Evolutionary conservation across 2,113 vertebrate genomes (phyloP), one percentile per base, ranked within the genome.

Genomic region (Ictidomys tridecemlineatus): DNA sequence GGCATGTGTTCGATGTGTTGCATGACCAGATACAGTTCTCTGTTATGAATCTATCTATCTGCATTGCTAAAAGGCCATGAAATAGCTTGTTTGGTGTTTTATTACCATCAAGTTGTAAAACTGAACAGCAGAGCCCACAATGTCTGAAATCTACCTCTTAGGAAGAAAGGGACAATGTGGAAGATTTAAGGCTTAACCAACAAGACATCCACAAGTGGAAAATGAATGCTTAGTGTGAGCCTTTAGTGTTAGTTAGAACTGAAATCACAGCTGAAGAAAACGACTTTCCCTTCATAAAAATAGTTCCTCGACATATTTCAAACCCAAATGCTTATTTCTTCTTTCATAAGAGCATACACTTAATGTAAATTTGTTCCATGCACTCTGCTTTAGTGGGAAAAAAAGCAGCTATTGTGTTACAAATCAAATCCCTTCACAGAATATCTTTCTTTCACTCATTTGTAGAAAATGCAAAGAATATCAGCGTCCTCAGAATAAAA

Each of bases 51-150:
- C 95, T 98, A 97, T 98, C 94, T 93, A 98, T 93, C 97, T 93
- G 85, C 94, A 95, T 96, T 94, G 58, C 86, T 98, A 98, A 98
- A 98, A 98, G 95, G 93, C 96, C 90, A 97, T 97, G 94, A 98
- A 98, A 98, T 98, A 96, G 22, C 39, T 98, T 98, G 95, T 96
- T 98, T 98, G 98, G 97, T 98, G 98, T 98, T 98, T 98, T 98
- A 98, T 98, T 98, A 95, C 94, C 93, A 97, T 24, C 32, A 37
- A 97, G 95, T 95, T 98, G 85, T 98, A 98, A 98, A 98, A 98
- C 98, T 97, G 98, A 98, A 96, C 94, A 97, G 92, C 91, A 98
- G 89, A 97, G 82, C 91, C 93, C 97, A 97, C 80, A 93, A 53
- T 90, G 94, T 93, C 89, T 98, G 95, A 98, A 96, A 97, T 97